phyloP scores from a whole-genome alignment of 2,888 invertebrate genomes.

The Nephrocerus scutellatus region DNA sequence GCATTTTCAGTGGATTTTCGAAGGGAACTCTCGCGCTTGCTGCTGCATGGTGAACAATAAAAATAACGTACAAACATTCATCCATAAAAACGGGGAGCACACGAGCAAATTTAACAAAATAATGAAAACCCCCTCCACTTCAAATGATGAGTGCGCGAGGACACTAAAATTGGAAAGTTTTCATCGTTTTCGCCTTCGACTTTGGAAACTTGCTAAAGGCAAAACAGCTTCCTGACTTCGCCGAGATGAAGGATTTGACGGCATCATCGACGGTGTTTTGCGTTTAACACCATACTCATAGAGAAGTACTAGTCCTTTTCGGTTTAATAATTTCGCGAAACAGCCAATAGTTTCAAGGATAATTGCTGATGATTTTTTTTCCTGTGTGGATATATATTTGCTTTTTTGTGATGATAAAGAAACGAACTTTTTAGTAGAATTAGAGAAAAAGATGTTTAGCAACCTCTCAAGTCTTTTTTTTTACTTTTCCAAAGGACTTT shows the following conservation, averaged over 20 bases:
- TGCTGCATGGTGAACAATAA: too few species aligned
- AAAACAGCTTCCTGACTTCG: too few species aligned
- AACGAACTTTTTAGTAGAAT: too few species aligned
- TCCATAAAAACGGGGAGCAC: slow-evolving; percentile 2
- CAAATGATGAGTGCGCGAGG: slow-evolving; percentile 15
- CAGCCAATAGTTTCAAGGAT: slow-evolving; percentile 20
- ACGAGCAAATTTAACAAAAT: neutral
- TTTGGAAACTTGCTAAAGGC: too few species aligned
- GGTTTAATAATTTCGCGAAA: slow-evolving; percentile 13
- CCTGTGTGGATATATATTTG: neutral
- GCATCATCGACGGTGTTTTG: neutral
- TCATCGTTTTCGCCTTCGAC: slow-evolving; percentile 3
- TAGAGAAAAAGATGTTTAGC: too few species aligned
- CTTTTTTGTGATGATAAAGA: neutral
- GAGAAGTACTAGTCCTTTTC: too few species aligned
- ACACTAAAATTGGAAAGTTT: slow-evolving; percentile 9
- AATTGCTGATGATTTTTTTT: slow-evolving; percentile 18
- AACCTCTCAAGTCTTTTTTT: too few species aligned
- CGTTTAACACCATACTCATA: too few species aligned
- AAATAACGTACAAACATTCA: slow-evolving; percentile 11
- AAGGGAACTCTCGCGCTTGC: too few species aligned
- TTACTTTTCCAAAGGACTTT: too few species aligned
- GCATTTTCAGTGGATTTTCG: too few species aligned
- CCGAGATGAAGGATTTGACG: too few species aligned
- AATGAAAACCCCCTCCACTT: slow-evolving; percentile 15